phyloP scores from a whole-genome alignment of 2,113 vertebrate genomes.

The Pao palembangensis region DNA sequence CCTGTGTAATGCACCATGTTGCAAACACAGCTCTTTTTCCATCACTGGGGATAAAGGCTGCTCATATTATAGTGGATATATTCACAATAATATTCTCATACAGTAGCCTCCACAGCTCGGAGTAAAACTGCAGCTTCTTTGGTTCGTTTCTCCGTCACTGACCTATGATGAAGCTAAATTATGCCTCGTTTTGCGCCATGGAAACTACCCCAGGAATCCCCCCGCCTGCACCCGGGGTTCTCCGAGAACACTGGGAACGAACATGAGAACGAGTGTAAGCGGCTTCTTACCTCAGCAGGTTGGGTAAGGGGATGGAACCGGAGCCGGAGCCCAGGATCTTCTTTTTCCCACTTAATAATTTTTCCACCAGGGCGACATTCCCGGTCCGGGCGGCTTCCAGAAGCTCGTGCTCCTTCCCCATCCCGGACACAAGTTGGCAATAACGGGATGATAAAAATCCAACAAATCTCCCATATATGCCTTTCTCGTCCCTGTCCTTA shows the following conservation, averaged over 20 bases:
- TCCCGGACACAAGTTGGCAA: slow-evolving; percentile 75
- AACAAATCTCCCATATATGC: slow-evolving; percentile 55
- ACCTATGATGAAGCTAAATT: slow-evolving; percentile 12
- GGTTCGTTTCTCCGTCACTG: slow-evolving; percentile 18
- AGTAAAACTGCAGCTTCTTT: background rate
- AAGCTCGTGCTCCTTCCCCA: slow-evolving; percentile 98
- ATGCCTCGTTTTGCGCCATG: slow-evolving; percentile 30
- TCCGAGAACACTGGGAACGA: slow-evolving; percentile 10
- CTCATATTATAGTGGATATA: no score
- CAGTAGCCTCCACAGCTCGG: no score
- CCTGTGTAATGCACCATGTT: slow-evolving; percentile 15
- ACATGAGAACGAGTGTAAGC: background rate
- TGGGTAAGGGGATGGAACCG: slow-evolving; percentile 90
- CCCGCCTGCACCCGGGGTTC: background rate
- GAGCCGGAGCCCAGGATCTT: slow-evolving; percentile 93
- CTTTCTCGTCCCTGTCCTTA: no score
- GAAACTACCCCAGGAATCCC: slow-evolving; percentile 40
- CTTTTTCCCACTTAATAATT: slow-evolving; percentile 92
- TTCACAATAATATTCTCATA: no score
- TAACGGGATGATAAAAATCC: slow-evolving; percentile 45
- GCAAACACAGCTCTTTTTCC: background rate
- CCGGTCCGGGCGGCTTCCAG: slow-evolving; percentile 95
- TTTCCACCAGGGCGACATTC: slow-evolving; percentile 95
- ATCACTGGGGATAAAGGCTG: background rate
- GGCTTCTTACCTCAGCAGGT: slow-evolving; percentile 88